These are phyloP conservation scores for Coremacera marginata DNA, from an alignment of 2,888 invertebrate species.

Conservation along the genomic window DNA sequence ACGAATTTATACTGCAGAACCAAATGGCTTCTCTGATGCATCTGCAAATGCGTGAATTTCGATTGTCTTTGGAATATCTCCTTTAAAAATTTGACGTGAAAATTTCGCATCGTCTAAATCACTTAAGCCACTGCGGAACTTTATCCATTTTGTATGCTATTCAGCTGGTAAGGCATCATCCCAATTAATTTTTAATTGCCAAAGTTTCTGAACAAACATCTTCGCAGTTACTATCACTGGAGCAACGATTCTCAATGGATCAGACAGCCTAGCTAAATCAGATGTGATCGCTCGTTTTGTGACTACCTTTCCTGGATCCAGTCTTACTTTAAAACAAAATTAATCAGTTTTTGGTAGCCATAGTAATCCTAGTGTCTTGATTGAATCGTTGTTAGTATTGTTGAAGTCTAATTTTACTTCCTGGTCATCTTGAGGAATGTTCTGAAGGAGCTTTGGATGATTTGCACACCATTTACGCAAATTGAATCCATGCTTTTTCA, in stretches of 20 bases:
- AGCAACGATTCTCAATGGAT: slow-evolving; percentile 38
- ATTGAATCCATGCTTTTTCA: no score
- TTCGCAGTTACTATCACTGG: slow-evolving; percentile 40
- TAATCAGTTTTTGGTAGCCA: no score
- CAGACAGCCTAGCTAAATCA: slow-evolving; percentile 35
- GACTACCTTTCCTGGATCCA: neutral
- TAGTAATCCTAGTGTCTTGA: no score
- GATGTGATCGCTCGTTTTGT: slow-evolving; percentile 8
- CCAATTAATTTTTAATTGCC: slow-evolving; percentile 40
- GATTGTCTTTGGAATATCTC: no score
- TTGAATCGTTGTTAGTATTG: no score
- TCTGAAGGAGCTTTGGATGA: no score
- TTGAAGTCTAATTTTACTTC: no score
- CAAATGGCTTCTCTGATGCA: neutral
- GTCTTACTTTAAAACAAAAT: neutral
- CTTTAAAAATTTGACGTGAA: no score
- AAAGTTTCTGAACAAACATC: slow-evolving; percentile 43
- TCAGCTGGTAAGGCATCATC: slow-evolving; percentile 37
- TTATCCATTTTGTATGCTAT: slow-evolving; percentile 30
- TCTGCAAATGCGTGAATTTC: no score
- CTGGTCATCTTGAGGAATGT: no score
- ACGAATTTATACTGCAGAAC: slow-evolving; percentile 12
- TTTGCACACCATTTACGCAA: no score
- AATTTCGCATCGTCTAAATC: neutral
- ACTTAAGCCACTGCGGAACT: neutral